Evolutionary conservation across 2,888 invertebrate species (phyloP).

Genomic region (Yponomeuta malinellus): DNA sequence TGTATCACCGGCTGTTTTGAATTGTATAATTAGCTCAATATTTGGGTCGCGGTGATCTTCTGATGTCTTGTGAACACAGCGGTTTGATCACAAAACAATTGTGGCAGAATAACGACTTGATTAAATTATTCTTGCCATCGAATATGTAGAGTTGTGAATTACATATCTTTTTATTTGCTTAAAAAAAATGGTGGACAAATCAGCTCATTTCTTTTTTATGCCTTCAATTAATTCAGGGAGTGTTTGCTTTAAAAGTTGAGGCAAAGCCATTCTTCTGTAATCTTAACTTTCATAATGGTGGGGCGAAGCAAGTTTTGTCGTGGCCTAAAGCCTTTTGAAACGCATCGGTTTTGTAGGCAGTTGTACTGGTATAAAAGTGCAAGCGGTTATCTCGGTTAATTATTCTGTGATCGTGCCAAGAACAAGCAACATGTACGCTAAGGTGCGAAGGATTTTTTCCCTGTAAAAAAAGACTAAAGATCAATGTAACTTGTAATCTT

Average conservation of each 20-base stretch:
- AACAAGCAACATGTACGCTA: conserved; percentile 16
- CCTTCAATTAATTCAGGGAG: too few relatives aligned
- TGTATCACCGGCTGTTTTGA: conserved; percentile 1
- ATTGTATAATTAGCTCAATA: conserved; percentile 7
- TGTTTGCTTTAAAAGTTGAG: too few relatives aligned
- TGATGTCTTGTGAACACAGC: not conserved
- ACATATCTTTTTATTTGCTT: too few relatives aligned
- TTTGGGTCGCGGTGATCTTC: conserved; percentile 12
- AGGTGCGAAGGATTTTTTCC: conserved; percentile 9
- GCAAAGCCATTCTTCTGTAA: not conserved
- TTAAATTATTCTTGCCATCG: too few relatives aligned
- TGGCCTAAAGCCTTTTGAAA: conserved; percentile 10
- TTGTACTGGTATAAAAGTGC: conserved; percentile 9
- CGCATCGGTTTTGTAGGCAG: not conserved
- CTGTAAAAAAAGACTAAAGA: too few relatives aligned
- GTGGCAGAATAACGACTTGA: not conserved
- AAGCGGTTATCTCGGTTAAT: not conserved
- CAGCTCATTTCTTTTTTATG: too few relatives aligned
- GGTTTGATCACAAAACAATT: not conserved
- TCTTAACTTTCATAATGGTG: not conserved
- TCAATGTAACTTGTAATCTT: too few relatives aligned
- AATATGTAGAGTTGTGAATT: not conserved
- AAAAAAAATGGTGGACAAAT: too few relatives aligned
- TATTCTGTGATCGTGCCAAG: conserved; percentile 12
- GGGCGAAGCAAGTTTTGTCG: not conserved